Percentiles rank a stretch among this genome's conserved stretches.
Evolutionary conservation across 2,888 invertebrate genomes (phyloP).

Genomic region (Salticus scenicus): DNA sequence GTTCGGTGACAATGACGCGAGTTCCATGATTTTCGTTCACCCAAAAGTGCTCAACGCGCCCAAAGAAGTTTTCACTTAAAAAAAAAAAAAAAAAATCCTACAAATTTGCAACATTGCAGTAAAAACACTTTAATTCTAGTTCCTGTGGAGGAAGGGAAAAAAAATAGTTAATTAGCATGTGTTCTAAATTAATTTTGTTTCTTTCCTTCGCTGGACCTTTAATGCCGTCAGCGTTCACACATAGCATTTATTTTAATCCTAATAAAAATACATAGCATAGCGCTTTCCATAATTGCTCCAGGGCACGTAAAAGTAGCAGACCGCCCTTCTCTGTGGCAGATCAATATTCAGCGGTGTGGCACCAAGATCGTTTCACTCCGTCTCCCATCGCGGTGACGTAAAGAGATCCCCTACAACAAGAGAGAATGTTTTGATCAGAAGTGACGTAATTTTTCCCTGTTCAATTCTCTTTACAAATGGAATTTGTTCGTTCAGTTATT

Average conservation of each 20-base stretch:
- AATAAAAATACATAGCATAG: not conserved
- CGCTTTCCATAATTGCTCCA: not conserved
- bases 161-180: not conserved
- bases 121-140: too few relatives aligned
- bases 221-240: not conserved
- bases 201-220: not conserved
- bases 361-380: slow-evolving; percentile 42
- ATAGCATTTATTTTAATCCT: not conserved
- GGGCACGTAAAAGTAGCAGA: not conserved
- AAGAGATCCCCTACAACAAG: slow-evolving; percentile 23
- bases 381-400: slow-evolving; percentile 48
- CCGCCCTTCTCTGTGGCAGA: not conserved
- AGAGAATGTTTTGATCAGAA: not conserved
- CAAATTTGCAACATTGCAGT: too few relatives aligned
- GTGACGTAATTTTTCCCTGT: not conserved
- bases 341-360: slow-evolving; percentile 48
- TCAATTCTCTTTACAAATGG: too few relatives aligned
- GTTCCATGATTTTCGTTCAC: too few relatives aligned
- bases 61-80: too few relatives aligned
- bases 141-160: too few relatives aligned
- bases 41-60: too few relatives aligned
- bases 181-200: not conserved
- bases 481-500: too few relatives aligned
- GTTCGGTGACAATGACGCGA: too few relatives aligned
- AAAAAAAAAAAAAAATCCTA: too few relatives aligned